These are phyloP conservation scores for Oostethus manadensis DNA, from an alignment of 2,113 vertebrate species.

Conservation along the genomic window DNA sequence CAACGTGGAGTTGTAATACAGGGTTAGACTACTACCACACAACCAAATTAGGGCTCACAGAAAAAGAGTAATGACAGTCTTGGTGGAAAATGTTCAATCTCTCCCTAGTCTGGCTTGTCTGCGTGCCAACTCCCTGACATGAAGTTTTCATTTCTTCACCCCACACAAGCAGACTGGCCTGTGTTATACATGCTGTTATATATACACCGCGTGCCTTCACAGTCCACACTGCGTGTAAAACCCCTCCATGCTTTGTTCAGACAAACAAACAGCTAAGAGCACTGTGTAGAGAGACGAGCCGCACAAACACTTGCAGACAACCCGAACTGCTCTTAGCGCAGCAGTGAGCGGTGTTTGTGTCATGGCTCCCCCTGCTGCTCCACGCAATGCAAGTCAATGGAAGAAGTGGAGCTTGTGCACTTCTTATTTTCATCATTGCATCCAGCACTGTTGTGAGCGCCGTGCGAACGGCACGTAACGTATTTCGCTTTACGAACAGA, in stretches of 20 bases:
- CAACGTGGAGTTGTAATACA: slow-evolving; percentile 58
- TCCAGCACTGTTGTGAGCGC: background rate
- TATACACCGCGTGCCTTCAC: slow-evolving; percentile 33
- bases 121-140: slow-evolving; percentile 41
- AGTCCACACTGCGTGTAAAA: slow-evolving; percentile 54
- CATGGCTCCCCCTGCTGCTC: slow-evolving; percentile 71
- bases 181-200: slow-evolving; percentile 23
- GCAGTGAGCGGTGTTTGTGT: slow-evolving; percentile 38
- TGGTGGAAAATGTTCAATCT: slow-evolving; percentile 53
- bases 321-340: background rate
- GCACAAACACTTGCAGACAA: slow-evolving; percentile 11
- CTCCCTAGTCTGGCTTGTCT: slow-evolving; percentile 53
- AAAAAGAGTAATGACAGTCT: slow-evolving; percentile 65
- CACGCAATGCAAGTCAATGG: slow-evolving; percentile 2
- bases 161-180: slow-evolving; percentile 49
- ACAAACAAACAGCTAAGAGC: slow-evolving; percentile 51
- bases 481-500: too few relatives aligned
- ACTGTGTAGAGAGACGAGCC: background rate
- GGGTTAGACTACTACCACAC: slow-evolving; percentile 64
- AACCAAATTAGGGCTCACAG: slow-evolving; percentile 61
- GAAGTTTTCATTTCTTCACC: slow-evolving; percentile 51
- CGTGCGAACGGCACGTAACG: too few relatives aligned
- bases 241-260: slow-evolving; percentile 63
- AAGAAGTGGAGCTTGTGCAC: slow-evolving; percentile 1
- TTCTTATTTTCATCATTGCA: background rate